These are phyloP conservation scores for Cyphotilapia sp. DNA, from an alignment of 2,113 vertebrate genomes.

Conservation along the genomic window DNA sequence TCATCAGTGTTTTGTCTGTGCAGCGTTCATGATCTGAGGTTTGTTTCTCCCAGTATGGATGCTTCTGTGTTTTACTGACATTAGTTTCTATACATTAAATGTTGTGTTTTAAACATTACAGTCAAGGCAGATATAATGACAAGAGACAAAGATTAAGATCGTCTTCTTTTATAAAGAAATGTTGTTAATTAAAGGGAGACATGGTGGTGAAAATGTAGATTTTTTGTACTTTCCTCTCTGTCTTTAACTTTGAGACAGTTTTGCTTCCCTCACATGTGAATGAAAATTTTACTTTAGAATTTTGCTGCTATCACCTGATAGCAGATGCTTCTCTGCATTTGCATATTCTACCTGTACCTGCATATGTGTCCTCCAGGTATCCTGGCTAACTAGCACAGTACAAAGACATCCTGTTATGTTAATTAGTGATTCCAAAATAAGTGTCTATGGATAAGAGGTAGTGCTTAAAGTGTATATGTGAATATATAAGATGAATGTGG, in stretches of 20 bases:
- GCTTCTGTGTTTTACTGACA: not conserved
- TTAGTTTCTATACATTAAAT: not conserved
- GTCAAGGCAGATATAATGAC: not conserved
- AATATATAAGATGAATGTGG: not conserved
- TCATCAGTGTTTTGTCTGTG: not conserved
- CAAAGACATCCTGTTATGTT: not conserved
- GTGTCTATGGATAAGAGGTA: not conserved
- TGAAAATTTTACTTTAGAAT: not conserved
- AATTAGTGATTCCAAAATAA: not conserved
- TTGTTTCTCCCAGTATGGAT: not conserved
- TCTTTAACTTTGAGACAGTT: not conserved
- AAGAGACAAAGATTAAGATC: accelerated
- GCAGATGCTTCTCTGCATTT: not conserved
- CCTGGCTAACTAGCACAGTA: not conserved
- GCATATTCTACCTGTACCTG: not conserved
- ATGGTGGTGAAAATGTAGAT: not conserved
- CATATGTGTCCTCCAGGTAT: not conserved
- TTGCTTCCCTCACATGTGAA: not conserved
- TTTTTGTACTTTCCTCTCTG: not conserved
- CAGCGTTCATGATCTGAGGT: not conserved
- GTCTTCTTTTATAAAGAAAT: not conserved
- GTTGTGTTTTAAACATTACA: not conserved
- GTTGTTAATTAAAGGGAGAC: accelerated
- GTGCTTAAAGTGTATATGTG: not conserved
- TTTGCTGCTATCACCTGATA: not conserved